Evolutionary conservation across 2,113 vertebrate genomes (phyloP).

Genomic region (Mugil cephalus): DNA sequence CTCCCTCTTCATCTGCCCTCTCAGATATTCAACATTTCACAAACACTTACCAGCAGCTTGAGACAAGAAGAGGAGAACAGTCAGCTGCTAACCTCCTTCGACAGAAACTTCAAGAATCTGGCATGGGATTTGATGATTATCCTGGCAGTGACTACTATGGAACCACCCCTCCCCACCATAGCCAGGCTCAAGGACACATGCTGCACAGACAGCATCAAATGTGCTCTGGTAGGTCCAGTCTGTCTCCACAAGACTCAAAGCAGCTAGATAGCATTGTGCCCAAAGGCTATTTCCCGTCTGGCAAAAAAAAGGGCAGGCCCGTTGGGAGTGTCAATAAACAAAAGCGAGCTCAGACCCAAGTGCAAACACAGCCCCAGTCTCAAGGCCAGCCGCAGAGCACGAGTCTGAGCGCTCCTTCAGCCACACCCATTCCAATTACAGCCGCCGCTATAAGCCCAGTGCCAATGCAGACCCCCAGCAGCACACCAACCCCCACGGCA

Average conservation of each 20-base stretch:
- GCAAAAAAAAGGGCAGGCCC: conserved; percentile 97
- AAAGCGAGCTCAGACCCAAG: conserved; percentile 85
- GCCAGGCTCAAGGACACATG: conserved; percentile 78
- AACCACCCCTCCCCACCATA: conserved; percentile 76
- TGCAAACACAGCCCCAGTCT: conserved; percentile 73
- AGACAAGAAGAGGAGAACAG: conserved; percentile 84
- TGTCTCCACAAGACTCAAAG: conserved; percentile 80
- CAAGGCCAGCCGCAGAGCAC: conserved; percentile 66
- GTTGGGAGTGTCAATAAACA: conserved; percentile 99
- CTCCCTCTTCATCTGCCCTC: conserved; percentile 85
- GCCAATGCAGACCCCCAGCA: conserved; percentile 29
- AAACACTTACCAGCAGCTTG: conserved; percentile 86
- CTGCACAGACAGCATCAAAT: conserved; percentile 79
- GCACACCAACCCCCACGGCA: conserved; percentile 31
- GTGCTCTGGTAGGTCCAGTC: conserved; percentile 73
- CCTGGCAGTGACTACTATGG: conserved; percentile 82
- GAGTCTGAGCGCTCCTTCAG: conserved; percentile 29
- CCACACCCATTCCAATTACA: conserved; percentile 49
- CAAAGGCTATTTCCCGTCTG: conserved; percentile 98
- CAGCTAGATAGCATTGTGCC: conserved; percentile 82
- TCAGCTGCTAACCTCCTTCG: conserved; percentile 84
- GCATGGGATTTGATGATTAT: conserved; percentile 84
- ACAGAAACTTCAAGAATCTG: conserved; percentile 85
- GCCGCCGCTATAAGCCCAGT: conserved; percentile 38
- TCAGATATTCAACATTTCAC: conserved; percentile 88